Evolutionary conservation across 2,888 invertebrate species (phyloP).

Genomic region (Dryadula phaetusa): DNA sequence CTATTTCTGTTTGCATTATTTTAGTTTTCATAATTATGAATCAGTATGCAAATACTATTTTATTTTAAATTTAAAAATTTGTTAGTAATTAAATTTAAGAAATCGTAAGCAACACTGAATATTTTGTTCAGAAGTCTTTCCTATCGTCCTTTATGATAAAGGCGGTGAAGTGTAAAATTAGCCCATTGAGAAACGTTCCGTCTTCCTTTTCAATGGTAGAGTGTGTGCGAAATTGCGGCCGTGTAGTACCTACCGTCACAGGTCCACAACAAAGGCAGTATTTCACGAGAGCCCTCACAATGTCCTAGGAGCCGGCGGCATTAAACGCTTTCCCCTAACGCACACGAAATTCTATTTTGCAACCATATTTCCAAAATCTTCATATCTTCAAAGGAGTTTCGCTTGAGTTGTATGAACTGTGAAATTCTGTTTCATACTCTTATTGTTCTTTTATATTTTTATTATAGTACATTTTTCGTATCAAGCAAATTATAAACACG

Average conservation of each 20-base stretch:
- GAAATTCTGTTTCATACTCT: background rate
- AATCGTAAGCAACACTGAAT: background rate
- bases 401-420: background rate
- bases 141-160: conserved; percentile 33
- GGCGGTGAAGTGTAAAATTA: conserved; percentile 63
- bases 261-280: conserved; percentile 48
- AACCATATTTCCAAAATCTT: conserved; percentile 24
- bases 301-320: conserved; percentile 42
- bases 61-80: background rate
- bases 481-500: no score
- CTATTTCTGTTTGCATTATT: background rate
- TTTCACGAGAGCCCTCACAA: conserved; percentile 41
- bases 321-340: conserved; percentile 39
- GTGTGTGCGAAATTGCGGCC: conserved; percentile 54
- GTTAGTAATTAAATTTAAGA: background rate
- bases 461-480: background rate
- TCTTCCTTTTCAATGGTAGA: conserved; percentile 49
- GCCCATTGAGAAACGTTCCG: conserved; percentile 57
- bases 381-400: background rate
- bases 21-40: background rate
- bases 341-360: conserved; percentile 28
- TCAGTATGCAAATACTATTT: background rate
- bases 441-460: background rate
- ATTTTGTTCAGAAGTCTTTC: background rate
- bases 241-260: conserved; percentile 45